Evolutionary conservation across 1,140 invertebrate species (phyloP).

Genomic region (Ceratitis capitata): DNA sequence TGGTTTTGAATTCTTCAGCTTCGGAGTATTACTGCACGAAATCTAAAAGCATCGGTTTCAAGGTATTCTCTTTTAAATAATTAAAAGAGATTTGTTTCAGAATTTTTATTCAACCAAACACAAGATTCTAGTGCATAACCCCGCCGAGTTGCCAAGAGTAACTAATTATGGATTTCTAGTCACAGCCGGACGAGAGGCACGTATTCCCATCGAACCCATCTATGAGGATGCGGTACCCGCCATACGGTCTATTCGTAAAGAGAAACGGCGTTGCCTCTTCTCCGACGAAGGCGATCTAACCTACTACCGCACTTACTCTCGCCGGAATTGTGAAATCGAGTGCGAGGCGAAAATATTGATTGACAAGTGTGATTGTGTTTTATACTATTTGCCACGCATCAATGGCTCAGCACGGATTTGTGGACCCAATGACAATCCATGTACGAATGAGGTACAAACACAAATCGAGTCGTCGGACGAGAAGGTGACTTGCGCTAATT

Average conservation of each 20-base stretch:
- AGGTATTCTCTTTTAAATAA: conserved; percentile 66
- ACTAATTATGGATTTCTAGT: conserved; percentile 77
- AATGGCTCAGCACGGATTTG: conserved; percentile 53
- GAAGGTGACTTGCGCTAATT: conserved; percentile 67
- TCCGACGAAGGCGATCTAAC: conserved; percentile 74
- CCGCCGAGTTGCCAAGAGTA: conserved; percentile 80
- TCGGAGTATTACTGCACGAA: conserved; percentile 82
- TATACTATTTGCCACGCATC: conserved; percentile 74
- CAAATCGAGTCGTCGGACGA: conserved; percentile 57
- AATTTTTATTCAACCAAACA: not conserved
- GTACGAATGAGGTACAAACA: conserved; percentile 57
- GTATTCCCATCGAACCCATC: conserved; percentile 73
- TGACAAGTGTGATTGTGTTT: conserved; percentile 73
- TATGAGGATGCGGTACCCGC: conserved; percentile 72
- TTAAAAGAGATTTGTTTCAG: not conserved
- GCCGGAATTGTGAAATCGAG: conserved; percentile 75
- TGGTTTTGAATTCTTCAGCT: conserved; percentile 76
- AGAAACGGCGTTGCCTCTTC: conserved; percentile 78
- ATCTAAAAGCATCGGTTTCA: conserved; percentile 80
- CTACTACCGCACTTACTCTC: conserved; percentile 68
- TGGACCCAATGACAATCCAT: conserved; percentile 58
- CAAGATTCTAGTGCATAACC: conserved; percentile 73
- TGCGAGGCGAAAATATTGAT: conserved; percentile 77
- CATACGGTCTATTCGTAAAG: conserved; percentile 70
- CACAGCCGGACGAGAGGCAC: conserved; percentile 74